A percentile compares a stretch with the other conserved stretches of the same genome.
These are phyloP conservation scores for Palaemon carinicauda DNA, from an alignment of 1,140 invertebrate species.

Conservation along the genomic window DNA sequence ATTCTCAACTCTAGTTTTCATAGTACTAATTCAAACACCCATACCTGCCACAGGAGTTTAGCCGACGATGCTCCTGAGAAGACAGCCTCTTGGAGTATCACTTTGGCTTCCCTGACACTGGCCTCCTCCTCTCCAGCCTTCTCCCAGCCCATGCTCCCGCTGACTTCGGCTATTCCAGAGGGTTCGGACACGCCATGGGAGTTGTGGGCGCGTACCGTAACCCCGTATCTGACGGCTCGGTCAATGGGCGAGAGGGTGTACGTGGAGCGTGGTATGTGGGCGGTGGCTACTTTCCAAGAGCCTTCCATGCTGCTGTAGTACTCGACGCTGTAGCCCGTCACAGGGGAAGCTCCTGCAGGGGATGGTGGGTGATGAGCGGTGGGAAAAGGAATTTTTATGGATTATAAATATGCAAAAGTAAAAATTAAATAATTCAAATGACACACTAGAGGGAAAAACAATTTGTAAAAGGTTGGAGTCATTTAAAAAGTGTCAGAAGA, in stretches of 20 bases:
- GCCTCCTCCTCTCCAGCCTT: neutral
- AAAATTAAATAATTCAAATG: too few species aligned
- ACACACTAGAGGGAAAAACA: too few species aligned
- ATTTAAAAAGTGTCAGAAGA: too few species aligned
- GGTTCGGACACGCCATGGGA: constrained; percentile 53
- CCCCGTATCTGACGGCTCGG: constrained; percentile 46
- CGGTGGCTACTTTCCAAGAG: constrained; percentile 28
- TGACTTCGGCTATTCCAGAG: constrained; percentile 54
- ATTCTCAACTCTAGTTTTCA: too few species aligned
- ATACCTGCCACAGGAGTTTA: constrained; percentile 52
- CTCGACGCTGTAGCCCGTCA: constrained; percentile 53
- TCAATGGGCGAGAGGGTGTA: constrained; percentile 43
- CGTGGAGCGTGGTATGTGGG: constrained; percentile 1
- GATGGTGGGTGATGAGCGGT: too few species aligned
- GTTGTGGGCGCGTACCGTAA: constrained; percentile 55
- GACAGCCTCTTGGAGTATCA: constrained; percentile 35
- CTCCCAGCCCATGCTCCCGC: constrained; percentile 21
- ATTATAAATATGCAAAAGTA: too few species aligned
- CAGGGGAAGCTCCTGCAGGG: constrained; percentile 6
- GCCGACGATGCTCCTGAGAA: neutral
- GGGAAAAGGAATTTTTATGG: too few species aligned
- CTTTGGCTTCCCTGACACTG: constrained; percentile 27
- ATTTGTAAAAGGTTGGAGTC: too few species aligned
- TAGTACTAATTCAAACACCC: neutral
- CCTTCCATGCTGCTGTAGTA: constrained; percentile 53